These are phyloP conservation scores for Phylloscopus trochiloides DNA, from an alignment of 2,113 vertebrate genomes.

Conservation along the genomic window DNA sequence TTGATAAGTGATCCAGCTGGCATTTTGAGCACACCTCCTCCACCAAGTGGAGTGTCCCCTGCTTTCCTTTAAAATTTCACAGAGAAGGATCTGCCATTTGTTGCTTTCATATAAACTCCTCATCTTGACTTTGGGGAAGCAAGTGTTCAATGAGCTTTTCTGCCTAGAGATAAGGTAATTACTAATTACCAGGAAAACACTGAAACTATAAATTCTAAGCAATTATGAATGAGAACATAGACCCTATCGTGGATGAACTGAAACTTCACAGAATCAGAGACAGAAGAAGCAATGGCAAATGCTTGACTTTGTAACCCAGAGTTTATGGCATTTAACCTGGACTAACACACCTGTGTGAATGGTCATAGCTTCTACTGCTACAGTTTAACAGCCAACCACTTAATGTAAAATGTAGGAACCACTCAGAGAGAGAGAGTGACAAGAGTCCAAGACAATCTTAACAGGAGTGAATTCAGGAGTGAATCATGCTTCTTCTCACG, in stretches of 20 bases:
- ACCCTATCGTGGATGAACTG: neutral
- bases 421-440: neutral
- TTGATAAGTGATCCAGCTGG: neutral
- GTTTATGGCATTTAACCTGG: neutral
- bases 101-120: neutral
- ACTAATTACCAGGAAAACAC: neutral
- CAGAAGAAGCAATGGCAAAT: neutral
- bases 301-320: neutral
- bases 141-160: neutral
- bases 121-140: neutral
- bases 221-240: neutral
- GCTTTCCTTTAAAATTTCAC: neutral
- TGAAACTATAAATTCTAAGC: neutral
- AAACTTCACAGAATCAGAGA: neutral
- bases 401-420: neutral
- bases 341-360: neutral
- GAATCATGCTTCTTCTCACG: neutral
- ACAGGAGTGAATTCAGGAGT: neutral
- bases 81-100: neutral
- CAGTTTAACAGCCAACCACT: neutral
- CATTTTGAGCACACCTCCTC: neutral
- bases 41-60: neutral
- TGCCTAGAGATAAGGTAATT: neutral
- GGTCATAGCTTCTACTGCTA: neutral
- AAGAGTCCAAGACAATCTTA: neutral